Evolutionary conservation across 2,888 invertebrate genomes (phyloP), one percentile per base, ranked within the genome.

Genomic region (Agapostemon virescens): DNA sequence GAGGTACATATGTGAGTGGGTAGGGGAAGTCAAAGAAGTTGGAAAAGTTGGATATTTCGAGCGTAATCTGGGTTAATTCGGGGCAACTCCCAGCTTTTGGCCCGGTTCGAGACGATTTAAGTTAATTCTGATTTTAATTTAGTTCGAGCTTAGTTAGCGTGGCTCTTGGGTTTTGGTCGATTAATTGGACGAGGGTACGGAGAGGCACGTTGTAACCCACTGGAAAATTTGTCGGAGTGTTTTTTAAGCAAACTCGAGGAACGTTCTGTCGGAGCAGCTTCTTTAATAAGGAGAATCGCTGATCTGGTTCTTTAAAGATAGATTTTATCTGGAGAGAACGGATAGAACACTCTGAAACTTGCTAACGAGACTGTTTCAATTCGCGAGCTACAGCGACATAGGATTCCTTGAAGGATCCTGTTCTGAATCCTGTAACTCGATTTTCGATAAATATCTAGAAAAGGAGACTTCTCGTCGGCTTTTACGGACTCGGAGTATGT

Each of bases 51-150:
- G 75, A 75, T 67, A 77, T 75, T 77, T 33, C 55, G n/a, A n/a
- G 36, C 52, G 68, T 77, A 77, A 78, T 69, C 63, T 64, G n/a
- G 40, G 63, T 64, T 78, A 77, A 77, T 69, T 67, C 58, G 33
- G 38, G 20, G n/a, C 58, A 38, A 15, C 15, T n/a, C 38, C 26
- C 5, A 64, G 45, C 36, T 68, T 63, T 64, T 63, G 77, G 45
- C 76, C 6, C 23, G 15, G 36, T 15, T 15, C 26, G 61, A 38
- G 33, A 68, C 68, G 63, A 77, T 77, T 76, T 17, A 15, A 69
- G 42, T 69, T 69, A 69, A 64, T 69, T 52, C 69, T 40, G 52
- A 77, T 66, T 69, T 77, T 71, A 71, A 71, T 63, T 63, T 42
- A 45, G 63, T 63, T 71, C 71, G 45, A 42, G 63, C 61, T 61